These are phyloP conservation scores for Scortum barcoo DNA, from an alignment of 2,113 vertebrate genomes.

Conservation along the genomic window DNA sequence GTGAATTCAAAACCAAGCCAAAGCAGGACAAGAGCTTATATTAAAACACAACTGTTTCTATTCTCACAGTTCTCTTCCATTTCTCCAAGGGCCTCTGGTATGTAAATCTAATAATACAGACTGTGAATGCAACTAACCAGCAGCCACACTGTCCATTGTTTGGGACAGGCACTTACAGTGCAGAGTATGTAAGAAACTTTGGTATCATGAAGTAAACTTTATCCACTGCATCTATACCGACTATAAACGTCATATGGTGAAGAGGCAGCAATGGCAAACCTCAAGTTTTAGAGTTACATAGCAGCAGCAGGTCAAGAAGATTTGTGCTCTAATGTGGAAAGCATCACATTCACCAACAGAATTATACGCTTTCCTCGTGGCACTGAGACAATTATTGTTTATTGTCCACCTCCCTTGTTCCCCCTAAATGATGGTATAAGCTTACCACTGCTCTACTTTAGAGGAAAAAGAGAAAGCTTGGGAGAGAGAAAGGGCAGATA, in stretches of 20 bases:
- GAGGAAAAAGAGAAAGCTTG: constrained; percentile 45
- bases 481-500: constrained; percentile 53
- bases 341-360: constrained; percentile 75
- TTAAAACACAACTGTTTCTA: constrained; percentile 67
- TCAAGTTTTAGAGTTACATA: constrained; percentile 65
- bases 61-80: constrained; percentile 52
- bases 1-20: constrained; percentile 40
- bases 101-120: constrained; percentile 75
- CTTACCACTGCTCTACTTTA: constrained; percentile 63
- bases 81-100: constrained; percentile 63
- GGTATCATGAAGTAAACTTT: constrained; percentile 29
- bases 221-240: constrained; percentile 32
- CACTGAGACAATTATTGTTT: constrained; percentile 75
- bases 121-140: constrained; percentile 60
- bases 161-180: constrained; percentile 58
- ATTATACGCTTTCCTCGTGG: constrained; percentile 73
- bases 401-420: constrained; percentile 70
- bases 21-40: constrained; percentile 39
- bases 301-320: constrained; percentile 73
- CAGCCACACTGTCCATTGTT: constrained; percentile 62
- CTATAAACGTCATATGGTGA: constrained; percentile 45
- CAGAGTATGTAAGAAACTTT: constrained; percentile 32
- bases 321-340: constrained; percentile 78
- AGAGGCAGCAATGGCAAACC: constrained; percentile 61
- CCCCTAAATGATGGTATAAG: constrained; percentile 69